Percentiles rank a stretch among this genome's conserved stretches.
Evolutionary conservation across 2,888 invertebrate species (phyloP).

Genomic region (Caenorhabditis virilis): DNA sequence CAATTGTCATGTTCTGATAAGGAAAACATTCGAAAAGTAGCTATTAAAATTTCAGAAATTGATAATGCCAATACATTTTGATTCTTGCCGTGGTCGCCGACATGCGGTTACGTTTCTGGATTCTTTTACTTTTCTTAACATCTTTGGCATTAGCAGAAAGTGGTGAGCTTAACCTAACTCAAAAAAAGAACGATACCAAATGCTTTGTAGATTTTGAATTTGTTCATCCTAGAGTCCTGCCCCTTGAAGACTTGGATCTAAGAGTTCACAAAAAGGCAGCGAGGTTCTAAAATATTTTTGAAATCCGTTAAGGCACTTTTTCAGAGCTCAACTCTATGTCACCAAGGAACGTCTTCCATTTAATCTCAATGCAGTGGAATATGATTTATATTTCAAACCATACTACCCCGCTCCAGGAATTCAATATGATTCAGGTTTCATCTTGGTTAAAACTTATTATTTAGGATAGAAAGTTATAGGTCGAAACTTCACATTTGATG

Average conservation of each 20-base stretch:
- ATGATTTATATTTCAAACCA: slow-evolving; percentile 41
- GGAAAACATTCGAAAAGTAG: no score
- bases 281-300: slow-evolving; percentile 14
- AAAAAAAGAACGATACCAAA: no score
- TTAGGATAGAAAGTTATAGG: slow-evolving; percentile 15
- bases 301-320: slow-evolving; percentile 2
- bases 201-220: no score
- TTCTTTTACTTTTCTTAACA: no score
- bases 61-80: no score
- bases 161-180: no score
- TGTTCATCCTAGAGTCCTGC: slow-evolving; percentile 28
- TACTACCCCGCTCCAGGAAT: slow-evolving; percentile 44
- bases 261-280: slow-evolving; percentile 18
- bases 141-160: no score
- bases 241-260: no score
- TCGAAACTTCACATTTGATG: slow-evolving; percentile 50
- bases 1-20: no score
- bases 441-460: slow-evolving; percentile 12
- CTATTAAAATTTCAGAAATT: no score
- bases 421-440: slow-evolving; percentile 30
- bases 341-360: slow-evolving; percentile 34
- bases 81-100: no score
- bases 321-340: slow-evolving; percentile 18
- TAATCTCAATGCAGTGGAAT: slow-evolving; percentile 31
- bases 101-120: no score